phyloP scores from a whole-genome alignment of 2,113 vertebrate species.

The Rynchops niger region DNA sequence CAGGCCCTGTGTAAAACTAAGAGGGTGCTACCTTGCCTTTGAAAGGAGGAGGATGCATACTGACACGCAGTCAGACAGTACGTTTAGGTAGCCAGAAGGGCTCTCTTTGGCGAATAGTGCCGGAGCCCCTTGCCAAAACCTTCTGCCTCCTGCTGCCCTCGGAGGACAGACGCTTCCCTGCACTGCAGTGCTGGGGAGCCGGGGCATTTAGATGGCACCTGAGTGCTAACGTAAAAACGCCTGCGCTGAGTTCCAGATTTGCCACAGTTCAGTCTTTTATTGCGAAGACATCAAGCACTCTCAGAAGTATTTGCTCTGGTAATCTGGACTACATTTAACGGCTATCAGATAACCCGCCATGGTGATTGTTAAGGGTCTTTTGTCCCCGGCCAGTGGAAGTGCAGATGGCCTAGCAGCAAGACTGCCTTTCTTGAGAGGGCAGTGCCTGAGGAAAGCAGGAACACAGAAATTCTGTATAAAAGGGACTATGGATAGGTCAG shows the following conservation, averaged over 20 bases:
- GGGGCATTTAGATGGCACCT: neutral
- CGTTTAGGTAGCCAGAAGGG: neutral
- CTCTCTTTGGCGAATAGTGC: neutral
- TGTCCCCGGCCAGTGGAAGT: neutral
- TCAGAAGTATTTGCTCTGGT: conserved; percentile 43
- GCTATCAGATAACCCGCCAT: conserved; percentile 24
- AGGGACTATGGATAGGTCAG: neutral
- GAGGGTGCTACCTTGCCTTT: neutral
- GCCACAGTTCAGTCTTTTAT: neutral
- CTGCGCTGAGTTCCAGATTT: neutral
- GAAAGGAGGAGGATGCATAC: neutral
- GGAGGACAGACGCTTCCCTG: neutral
- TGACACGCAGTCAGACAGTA: neutral
- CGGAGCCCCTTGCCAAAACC: accelerated
- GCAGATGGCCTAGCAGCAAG: neutral
- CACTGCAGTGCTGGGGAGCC: neutral
- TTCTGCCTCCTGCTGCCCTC: neutral
- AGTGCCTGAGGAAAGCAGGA: neutral
- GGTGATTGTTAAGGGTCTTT: neutral
- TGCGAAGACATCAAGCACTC: conserved; percentile 2
- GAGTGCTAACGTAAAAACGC: neutral
- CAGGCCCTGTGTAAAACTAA: neutral
- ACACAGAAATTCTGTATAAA: neutral
- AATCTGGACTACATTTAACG: conserved; percentile 63
- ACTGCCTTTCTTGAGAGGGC: neutral